Conservation (phyloP, 2,888 invertebrate genomes). For the Anoplius nigerrimus region DNA sequence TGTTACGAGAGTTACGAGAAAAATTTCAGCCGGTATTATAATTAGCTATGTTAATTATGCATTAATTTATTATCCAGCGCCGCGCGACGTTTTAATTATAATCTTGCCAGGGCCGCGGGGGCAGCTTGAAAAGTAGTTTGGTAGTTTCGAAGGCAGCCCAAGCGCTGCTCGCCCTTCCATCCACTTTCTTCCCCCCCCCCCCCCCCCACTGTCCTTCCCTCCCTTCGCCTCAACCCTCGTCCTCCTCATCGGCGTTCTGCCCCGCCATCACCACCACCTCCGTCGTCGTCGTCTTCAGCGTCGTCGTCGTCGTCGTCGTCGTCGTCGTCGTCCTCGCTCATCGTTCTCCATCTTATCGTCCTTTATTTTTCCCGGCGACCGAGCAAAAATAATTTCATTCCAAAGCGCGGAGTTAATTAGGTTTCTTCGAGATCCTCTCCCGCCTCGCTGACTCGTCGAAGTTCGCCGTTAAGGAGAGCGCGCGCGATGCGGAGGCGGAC, state of each 20-base stretch:
- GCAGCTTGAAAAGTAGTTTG: slow-evolving; percentile 70
- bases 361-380: slow-evolving; percentile 41
- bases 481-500: too few species aligned
- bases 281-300: slow-evolving; percentile 17
- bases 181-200: slow-evolving; percentile 16
- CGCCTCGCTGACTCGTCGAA: slow-evolving; percentile 53
- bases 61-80: slow-evolving; percentile 73
- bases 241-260: slow-evolving; percentile 23
- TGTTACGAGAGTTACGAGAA: slow-evolving; percentile 68
- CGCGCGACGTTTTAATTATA: slow-evolving; percentile 74
- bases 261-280: slow-evolving; percentile 12
- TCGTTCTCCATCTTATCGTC: too few species aligned
- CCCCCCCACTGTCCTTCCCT: slow-evolving; percentile 28
- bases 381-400: slow-evolving; percentile 64
- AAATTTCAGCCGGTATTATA: slow-evolving; percentile 73
- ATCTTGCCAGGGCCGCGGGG: slow-evolving; percentile 67
- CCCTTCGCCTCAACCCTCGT: slow-evolving; percentile 27
- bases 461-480: slow-evolving; percentile 12
- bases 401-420: slow-evolving; percentile 62
- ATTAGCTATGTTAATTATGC: slow-evolving; percentile 75
- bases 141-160: slow-evolving; percentile 62
- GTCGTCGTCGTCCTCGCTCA: slow-evolving; percentile 8
- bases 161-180: slow-evolving; percentile 38
- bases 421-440: slow-evolving; percentile 55
- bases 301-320: not conserved